These are phyloP conservation scores for Cydia amplana DNA, from an alignment of 1,140 invertebrate genomes.

Conservation along the genomic window DNA sequence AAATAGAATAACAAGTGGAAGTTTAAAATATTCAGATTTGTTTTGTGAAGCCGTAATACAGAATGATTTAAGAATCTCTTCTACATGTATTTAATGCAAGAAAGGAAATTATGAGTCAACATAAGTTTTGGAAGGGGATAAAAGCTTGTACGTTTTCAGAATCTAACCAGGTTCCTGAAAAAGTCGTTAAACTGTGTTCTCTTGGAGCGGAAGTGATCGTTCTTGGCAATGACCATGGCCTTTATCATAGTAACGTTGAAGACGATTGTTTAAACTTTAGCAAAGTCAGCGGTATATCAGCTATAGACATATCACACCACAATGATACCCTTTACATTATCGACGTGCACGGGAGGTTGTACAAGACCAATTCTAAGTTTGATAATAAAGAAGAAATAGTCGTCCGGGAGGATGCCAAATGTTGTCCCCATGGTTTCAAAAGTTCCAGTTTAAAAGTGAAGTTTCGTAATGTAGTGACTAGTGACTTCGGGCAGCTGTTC, in stretches of 20 bases:
- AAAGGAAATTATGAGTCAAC: slow-evolving; percentile 69
- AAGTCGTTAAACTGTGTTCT: slow-evolving; percentile 73
- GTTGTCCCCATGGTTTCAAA: slow-evolving; percentile 83
- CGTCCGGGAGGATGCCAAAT: slow-evolving; percentile 82
- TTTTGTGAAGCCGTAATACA: not conserved
- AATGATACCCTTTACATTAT: slow-evolving; percentile 82
- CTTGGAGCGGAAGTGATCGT: slow-evolving; percentile 67
- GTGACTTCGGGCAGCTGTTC: slow-evolving; percentile 82
- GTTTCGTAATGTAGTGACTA: slow-evolving; percentile 82
- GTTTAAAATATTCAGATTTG: slow-evolving; percentile 5
- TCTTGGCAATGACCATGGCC: slow-evolving; percentile 69
- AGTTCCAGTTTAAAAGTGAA: slow-evolving; percentile 82
- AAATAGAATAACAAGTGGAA: slow-evolving; percentile 11
- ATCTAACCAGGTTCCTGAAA: slow-evolving; percentile 68
- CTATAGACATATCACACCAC: slow-evolving; percentile 82
- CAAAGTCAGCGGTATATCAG: slow-evolving; percentile 70
- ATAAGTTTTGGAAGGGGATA: slow-evolving; percentile 74
- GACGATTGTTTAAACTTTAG: slow-evolving; percentile 64
- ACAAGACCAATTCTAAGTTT: slow-evolving; percentile 80
- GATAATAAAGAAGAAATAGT: slow-evolving; percentile 81
- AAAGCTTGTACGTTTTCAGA: slow-evolving; percentile 58
- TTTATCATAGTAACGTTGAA: slow-evolving; percentile 69
- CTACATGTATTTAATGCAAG: slow-evolving; percentile 50
- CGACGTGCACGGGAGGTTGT: slow-evolving; percentile 81
- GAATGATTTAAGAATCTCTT: slow-evolving; percentile 49